phyloP scores from a whole-genome alignment of 2,888 invertebrate species.

The Caenorhabditis auriculariae region DNA sequence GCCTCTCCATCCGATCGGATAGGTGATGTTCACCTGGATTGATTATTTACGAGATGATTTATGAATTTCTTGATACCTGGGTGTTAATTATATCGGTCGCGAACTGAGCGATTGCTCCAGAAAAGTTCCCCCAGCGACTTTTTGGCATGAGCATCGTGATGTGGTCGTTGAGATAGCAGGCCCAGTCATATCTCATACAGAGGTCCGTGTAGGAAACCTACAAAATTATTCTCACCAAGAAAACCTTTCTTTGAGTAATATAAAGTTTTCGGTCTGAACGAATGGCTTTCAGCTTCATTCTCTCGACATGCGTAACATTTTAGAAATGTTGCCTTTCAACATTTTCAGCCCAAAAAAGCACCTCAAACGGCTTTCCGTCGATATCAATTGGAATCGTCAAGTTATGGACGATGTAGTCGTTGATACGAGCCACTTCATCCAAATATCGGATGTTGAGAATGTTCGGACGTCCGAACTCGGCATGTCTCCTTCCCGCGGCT shows the following conservation, averaged over 20 bases:
- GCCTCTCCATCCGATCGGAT: conserved; percentile 63
- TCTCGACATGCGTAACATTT: too few species aligned
- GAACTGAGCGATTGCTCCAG: conserved; percentile 54
- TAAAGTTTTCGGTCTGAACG: neutral
- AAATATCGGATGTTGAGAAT: conserved; percentile 53
- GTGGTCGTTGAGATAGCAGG: conserved; percentile 61
- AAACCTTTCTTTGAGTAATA: neutral
- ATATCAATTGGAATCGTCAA: conserved; percentile 54
- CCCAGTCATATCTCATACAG: conserved; percentile 71
- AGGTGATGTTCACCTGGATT: conserved; percentile 59
- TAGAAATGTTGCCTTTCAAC: neutral
- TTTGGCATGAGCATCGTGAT: conserved; percentile 66
- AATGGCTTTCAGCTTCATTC: too few species aligned
- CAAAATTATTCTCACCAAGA: neutral
- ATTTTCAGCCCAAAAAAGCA: conserved; percentile 2
- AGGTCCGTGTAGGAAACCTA: conserved; percentile 79
- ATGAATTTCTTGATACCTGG: conserved; percentile 33
- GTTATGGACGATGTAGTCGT: conserved; percentile 58
- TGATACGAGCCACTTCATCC: conserved; percentile 58
- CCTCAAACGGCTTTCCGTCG: conserved; percentile 45
- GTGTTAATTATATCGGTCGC: conserved; percentile 58
- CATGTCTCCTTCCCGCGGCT: conserved; percentile 45
- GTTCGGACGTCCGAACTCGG: conserved; percentile 55
- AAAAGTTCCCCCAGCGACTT: conserved; percentile 55
- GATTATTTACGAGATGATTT: neutral